Evolutionary conservation across 2,113 vertebrate genomes (phyloP).

Genomic region (Pantherophis guttatus): DNA sequence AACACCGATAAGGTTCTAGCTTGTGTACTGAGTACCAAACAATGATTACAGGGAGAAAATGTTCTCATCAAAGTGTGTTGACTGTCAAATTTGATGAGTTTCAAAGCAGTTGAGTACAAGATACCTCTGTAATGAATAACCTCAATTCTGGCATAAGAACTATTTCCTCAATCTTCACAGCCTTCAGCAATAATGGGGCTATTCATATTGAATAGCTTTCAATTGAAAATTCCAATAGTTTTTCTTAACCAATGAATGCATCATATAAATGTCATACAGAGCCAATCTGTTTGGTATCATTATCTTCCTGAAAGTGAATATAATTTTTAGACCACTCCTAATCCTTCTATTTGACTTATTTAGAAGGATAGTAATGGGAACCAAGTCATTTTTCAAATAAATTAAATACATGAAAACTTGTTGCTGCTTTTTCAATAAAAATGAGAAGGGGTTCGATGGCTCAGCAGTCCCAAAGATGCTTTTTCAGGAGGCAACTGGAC

Average conservation of each 20-base stretch:
- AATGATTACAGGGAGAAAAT: background rate
- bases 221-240: background rate
- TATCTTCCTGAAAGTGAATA: background rate
- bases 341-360: background rate
- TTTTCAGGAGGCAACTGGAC: no score
- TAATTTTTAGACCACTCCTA: background rate
- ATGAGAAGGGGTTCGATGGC: background rate
- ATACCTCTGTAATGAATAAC: background rate
- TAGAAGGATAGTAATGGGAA: background rate
- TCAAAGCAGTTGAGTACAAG: background rate
- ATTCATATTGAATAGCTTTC: background rate
- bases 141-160: background rate
- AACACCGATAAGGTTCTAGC: background rate
- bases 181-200: background rate
- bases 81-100: background rate
- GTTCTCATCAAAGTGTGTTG: background rate
- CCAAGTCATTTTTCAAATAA: background rate
- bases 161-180: background rate
- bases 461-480: no score
- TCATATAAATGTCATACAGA: background rate
- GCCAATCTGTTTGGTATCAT: background rate
- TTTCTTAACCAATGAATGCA: background rate
- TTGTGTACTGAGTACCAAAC: background rate
- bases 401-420: background rate
- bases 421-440: background rate